Evolutionary conservation across 2,888 invertebrate species (phyloP).

Genomic region (Chironomus riparius): DNA sequence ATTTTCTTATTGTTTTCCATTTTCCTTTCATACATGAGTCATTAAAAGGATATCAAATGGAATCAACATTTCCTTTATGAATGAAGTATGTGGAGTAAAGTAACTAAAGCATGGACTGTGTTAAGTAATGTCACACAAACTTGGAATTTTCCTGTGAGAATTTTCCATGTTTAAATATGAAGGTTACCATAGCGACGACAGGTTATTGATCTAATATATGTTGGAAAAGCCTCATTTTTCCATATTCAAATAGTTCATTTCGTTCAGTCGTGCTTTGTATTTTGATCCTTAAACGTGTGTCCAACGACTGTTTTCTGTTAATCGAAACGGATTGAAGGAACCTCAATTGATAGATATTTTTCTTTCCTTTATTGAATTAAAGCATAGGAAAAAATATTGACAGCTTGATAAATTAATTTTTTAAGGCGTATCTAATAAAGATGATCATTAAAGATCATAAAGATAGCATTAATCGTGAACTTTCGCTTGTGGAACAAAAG

Average conservation of each 20-base stretch:
- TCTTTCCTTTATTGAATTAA: constrained; percentile 18
- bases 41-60: not conserved
- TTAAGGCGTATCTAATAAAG: not conserved
- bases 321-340: too few species aligned
- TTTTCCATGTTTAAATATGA: constrained; percentile 5
- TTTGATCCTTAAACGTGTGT: not conserved
- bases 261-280: constrained; percentile 1
- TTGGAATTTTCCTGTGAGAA: not conserved
- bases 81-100: not conserved
- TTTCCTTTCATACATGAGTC: not conserved
- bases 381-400: not conserved
- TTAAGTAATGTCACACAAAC: not conserved
- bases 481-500: constrained; percentile 74
- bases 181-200: constrained; percentile 1
- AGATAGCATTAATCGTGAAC: constrained; percentile 20
- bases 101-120: not conserved
- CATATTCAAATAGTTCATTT: not conserved
- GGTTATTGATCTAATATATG: constrained; percentile 8
- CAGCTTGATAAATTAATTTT: too few species aligned
- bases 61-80: not conserved
- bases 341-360: not conserved
- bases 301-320: not conserved
- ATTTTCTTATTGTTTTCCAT: not conserved
- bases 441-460: constrained; percentile 26
- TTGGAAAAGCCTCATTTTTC: constrained; percentile 13